phyloP scores from a whole-genome alignment of 2,113 vertebrate species.

The Dipodomys spectabilis region DNA sequence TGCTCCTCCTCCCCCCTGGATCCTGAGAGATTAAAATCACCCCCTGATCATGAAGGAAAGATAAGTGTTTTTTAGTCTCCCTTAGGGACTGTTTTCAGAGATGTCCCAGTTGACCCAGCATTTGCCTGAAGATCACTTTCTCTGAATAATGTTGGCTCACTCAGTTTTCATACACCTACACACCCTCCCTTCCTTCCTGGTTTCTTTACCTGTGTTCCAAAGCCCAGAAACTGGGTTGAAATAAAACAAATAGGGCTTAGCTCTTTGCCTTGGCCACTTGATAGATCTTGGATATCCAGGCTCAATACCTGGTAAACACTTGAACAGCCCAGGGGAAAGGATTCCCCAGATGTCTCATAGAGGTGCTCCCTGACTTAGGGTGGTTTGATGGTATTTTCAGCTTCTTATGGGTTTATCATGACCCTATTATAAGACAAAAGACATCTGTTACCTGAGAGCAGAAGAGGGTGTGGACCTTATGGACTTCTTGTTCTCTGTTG shows the following conservation, averaged over 20 bases:
- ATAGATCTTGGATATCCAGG: neutral
- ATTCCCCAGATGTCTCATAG: neutral
- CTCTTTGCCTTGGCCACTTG: neutral
- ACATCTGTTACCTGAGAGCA: no score
- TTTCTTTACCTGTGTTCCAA: neutral
- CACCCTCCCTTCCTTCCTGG: neutral
- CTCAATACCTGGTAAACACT: rapidly evolving
- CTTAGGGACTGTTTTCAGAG: neutral
- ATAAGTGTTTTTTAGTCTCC: no score
- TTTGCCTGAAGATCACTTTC: neutral
- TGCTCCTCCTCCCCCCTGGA: neutral
- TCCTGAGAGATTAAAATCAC: neutral
- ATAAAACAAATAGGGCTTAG: neutral
- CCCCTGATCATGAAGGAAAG: neutral
- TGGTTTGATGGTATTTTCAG: neutral
- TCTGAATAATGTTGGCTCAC: neutral
- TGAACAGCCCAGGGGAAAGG: no score
- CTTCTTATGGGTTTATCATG: neutral
- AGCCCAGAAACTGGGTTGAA: neutral
- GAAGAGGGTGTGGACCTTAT: neutral
- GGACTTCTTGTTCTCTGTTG: neutral
- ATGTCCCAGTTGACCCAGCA: rapidly evolving
- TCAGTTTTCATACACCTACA: neutral
- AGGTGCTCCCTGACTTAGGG: neutral
- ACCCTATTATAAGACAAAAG: no score